Base-by-base conservation (phyloP, 2,797 vertebrate genomes). In the Paguma larvata region DNA sequence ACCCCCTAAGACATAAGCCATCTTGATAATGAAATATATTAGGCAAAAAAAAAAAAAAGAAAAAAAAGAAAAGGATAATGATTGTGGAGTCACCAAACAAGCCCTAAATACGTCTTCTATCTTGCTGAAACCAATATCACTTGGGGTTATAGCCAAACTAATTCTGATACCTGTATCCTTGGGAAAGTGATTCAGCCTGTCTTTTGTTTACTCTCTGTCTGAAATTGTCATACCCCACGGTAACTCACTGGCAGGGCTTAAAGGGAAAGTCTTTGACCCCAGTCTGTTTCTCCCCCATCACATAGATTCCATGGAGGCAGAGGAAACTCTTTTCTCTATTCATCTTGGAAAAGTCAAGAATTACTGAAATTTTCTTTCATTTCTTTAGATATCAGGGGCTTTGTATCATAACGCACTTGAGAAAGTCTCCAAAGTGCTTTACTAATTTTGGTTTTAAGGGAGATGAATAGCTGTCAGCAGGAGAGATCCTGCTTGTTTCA, bases 161-260 rank as follows among this genome's bases (percentile, higher is more conserved):
- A 94, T 84, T 65, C 48, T 51, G 30, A 70, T 70, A 21, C 27
- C 11, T 63, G 15, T 63, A 34, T 48, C 79, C n/a, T 48, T 89
- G 46, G 59, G 21, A 2, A 48, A 94, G 44, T 63, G n/a, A 91
- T 68, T 85, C 30, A 65, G 16, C 11, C 34, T 80, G 44, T 59
- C 56, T 92, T 90, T 65, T 82, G 18, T 63, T 80, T 34, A 56
- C n/a, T 94, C 9, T 86, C 25, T 75, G 65, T 62, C 91, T 82
- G 38, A 91, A 91, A 85, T 27, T 72, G 2, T 62, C 13, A 23
- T 88, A 3, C 7, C 12, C 13, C 13, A 16, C 5, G 30, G 4
- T 12, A 85, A 68, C 32, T 67, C 51, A 67, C 2, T 2, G 32
- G 51, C 1, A 46, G 65, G 87, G 9, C 8, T 79, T 89, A 48